These are phyloP conservation scores for Capricornis sumatraensis DNA, from an alignment of 2,113 vertebrate species.

Conservation along the genomic window DNA sequence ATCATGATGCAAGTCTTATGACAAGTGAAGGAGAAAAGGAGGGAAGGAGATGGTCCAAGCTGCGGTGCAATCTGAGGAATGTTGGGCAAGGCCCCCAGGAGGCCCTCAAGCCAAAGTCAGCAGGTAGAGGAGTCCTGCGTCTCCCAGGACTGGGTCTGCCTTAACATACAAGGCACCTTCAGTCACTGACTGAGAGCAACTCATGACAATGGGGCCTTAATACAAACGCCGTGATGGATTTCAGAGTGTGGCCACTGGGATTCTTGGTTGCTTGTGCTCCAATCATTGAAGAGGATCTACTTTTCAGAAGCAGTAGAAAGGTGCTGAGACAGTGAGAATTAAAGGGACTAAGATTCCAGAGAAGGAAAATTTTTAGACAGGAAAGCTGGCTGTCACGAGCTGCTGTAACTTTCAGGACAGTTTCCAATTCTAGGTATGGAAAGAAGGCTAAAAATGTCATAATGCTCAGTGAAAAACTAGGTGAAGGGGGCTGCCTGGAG, in stretches of 20 bases:
- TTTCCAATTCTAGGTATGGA: neutral
- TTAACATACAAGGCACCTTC: neutral
- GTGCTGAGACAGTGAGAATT: neutral
- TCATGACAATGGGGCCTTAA: fast-evolving
- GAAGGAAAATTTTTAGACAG: neutral
- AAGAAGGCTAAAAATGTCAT: neutral
- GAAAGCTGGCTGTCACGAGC: neutral
- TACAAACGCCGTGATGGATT: neutral
- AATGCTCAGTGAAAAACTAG: neutral
- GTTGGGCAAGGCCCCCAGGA: neutral
- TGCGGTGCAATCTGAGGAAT: neutral
- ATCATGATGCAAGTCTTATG: no score
- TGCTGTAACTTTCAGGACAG: neutral
- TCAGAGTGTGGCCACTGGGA: neutral
- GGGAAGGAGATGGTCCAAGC: no score
- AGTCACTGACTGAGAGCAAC: no score
- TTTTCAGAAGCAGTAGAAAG: neutral
- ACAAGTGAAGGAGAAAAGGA: neutral
- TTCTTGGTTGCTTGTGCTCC: no score
- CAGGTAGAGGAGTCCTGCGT: no score
- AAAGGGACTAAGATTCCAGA: neutral
- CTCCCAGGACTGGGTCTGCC: neutral
- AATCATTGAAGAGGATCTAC: neutral
- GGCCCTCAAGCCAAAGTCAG: neutral
- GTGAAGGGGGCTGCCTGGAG: no score